Base-by-base conservation (phyloP, 1,140 invertebrate species). In the Thaumetopoea pityocampa region DNA sequence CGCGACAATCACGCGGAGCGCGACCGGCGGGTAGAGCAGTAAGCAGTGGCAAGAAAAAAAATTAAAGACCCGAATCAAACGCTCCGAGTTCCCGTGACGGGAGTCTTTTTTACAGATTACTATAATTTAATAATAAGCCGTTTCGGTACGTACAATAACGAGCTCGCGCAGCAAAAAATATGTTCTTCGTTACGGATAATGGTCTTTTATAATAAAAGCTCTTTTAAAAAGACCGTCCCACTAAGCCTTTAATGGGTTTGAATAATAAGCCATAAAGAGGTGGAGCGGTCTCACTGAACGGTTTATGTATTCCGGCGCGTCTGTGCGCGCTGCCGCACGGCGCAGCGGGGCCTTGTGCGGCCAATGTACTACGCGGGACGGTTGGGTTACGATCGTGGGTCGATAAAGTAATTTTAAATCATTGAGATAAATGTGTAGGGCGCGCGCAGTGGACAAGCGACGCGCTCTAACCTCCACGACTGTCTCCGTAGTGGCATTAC, bases 351-450 rank as follows among this genome's bases (percentile, higher is more conserved):
- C 59, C 61, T 70, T 57, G 52, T 60, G 59, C 51, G 53, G 34
- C 49, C 62, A 69, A 70, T 76, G 76, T 71, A 74, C 64, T 67
- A 64, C 64, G 12, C 48, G 37, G 52, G 62, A 63, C 59, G 48
- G 61, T 51, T 64, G 70, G 70, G 70, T 76, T 28, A 56, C 41
- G 62, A 70, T 76, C 62, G 62, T 64, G 42, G 71, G 72, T 67
- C 71, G 71, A 79, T 82, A 82, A 78, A 82, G 69, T 79, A 73
- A 67, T 63, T 76, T 72, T 83, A 80, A 41, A 83, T 71, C n/a
- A n/a, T n/a, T n/a, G n/a, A n/a, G n/a, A n/a, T n/a, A n/a, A n/a
- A n/a, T n/a, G n/a, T n/a, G n/a, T n/a, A n/a, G n/a, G n/a, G n/a
- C n/a, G n/a, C n/a, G n/a, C n/a, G n/a, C n/a, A n/a, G n/a, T n/a